Percentiles rank a stretch among this genome's conserved stretches.
These are phyloP conservation scores for Tenthredo scrophulariae DNA, from an alignment of 2,888 invertebrate genomes.

Conservation along the genomic window DNA sequence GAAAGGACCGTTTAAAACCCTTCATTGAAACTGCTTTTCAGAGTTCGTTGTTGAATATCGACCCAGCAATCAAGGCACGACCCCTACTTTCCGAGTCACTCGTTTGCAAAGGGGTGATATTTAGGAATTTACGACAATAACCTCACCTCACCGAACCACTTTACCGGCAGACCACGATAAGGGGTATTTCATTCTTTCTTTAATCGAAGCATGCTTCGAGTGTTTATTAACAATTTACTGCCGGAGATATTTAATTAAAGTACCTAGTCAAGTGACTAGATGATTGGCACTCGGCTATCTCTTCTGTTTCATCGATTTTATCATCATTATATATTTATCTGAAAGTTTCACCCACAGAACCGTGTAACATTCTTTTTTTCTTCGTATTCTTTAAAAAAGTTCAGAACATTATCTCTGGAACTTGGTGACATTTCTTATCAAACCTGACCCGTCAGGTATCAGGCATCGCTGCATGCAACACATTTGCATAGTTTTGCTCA, in stretches of 20 bases:
- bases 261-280: slow-evolving; percentile 25
- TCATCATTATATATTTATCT: slow-evolving; percentile 2
- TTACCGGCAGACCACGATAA: slow-evolving; percentile 22
- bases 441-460: slow-evolving; percentile 25
- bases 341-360: not conserved
- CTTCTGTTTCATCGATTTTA: slow-evolving; percentile 13
- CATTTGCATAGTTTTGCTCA: slow-evolving; percentile 50
- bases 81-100: slow-evolving; percentile 2
- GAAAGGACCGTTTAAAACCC: slow-evolving; percentile 43
- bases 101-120: slow-evolving; percentile 41
- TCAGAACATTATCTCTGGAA: not conserved
- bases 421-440: not conserved
- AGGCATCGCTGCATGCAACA: slow-evolving; percentile 35
- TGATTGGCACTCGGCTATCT: slow-evolving; percentile 25
- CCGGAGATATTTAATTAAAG: slow-evolving; percentile 35
- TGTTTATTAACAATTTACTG: slow-evolving; percentile 43
- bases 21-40: slow-evolving; percentile 30
- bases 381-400: not conserved
- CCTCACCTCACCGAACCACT: not conserved
- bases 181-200: slow-evolving; percentile 39
- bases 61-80: slow-evolving; percentile 32
- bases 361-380: not conserved
- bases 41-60: slow-evolving; percentile 40
- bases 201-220: slow-evolving; percentile 35
- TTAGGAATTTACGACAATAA: slow-evolving; percentile 42